These are phyloP conservation scores for Naja naja DNA, from an alignment of 2,113 vertebrate genomes.

Conservation along the genomic window DNA sequence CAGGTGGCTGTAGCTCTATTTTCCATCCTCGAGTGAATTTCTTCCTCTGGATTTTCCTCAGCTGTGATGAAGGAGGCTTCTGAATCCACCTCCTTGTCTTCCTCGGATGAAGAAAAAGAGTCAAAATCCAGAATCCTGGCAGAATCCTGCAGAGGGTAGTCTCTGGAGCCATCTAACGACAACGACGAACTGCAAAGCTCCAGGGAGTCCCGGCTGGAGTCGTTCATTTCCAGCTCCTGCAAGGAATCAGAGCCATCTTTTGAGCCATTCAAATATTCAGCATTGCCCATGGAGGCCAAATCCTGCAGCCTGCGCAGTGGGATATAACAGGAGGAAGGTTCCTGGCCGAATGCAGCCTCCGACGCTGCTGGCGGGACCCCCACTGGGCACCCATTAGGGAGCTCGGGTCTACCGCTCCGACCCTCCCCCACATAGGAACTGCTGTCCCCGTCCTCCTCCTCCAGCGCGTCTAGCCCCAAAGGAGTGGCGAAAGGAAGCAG, in stretches of 20 bases:
- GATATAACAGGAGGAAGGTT: slow-evolving; percentile 80
- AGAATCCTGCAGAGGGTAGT: slow-evolving; percentile 21
- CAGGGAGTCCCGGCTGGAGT: slow-evolving; percentile 61
- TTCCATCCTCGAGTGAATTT: slow-evolving; percentile 58
- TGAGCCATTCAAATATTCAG: slow-evolving; percentile 72
- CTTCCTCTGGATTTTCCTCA: slow-evolving; percentile 59
- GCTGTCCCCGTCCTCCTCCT: slow-evolving; percentile 69
- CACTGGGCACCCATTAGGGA: slow-evolving; percentile 65
- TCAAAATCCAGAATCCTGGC: slow-evolving; percentile 60
- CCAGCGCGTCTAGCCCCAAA: slow-evolving; percentile 72
- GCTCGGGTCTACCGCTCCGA: slow-evolving; percentile 72
- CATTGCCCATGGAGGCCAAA: slow-evolving; percentile 86
- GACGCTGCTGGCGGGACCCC: slow-evolving; percentile 72
- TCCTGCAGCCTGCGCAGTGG: slow-evolving; percentile 84
- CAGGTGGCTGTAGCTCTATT: slow-evolving; percentile 53
- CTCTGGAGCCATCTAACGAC: slow-evolving; percentile 48
- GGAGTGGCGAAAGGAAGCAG: slow-evolving; percentile 75
- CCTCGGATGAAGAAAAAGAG: slow-evolving; percentile 54
- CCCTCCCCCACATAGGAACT: slow-evolving; percentile 73
- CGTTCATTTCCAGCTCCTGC: slow-evolving; percentile 66
- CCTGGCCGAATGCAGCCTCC: slow-evolving; percentile 73
- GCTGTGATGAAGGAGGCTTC: slow-evolving; percentile 38
- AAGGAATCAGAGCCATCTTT: slow-evolving; percentile 69
- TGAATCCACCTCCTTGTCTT: slow-evolving; percentile 58
- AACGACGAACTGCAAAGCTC: slow-evolving; percentile 60